Conservation (phyloP, 2,888 invertebrate genomes). For the Liodrosophila aerea region DNA sequence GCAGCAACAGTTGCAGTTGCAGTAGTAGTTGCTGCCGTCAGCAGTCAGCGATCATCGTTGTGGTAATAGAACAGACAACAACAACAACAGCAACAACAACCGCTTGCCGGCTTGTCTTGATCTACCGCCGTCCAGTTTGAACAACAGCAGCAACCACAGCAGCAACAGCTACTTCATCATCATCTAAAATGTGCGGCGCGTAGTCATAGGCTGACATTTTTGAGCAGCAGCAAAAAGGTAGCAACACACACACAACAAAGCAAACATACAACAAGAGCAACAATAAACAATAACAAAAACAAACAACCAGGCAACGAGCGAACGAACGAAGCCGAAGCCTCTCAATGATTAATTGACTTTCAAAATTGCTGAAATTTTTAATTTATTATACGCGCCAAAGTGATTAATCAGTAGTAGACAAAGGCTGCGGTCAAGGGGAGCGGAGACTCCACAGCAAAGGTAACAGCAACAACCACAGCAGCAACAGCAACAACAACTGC, state of each 20-base stretch:
- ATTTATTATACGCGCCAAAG: slow-evolving; percentile 82
- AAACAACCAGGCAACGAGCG: slow-evolving; percentile 39
- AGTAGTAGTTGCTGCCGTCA: slow-evolving; percentile 18
- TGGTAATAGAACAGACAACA: slow-evolving; percentile 35
- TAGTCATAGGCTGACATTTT: slow-evolving; percentile 73
- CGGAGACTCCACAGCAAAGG: background rate
- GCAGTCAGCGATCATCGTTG: slow-evolving; percentile 37
- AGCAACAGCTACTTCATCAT: slow-evolving; percentile 70
- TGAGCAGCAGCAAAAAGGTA: slow-evolving; percentile 64
- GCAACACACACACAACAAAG: slow-evolving; percentile 39
- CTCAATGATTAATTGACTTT: slow-evolving; percentile 82
- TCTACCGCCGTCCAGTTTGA: slow-evolving; percentile 48
- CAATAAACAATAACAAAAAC: slow-evolving; percentile 40
- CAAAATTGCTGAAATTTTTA: slow-evolving; percentile 83
- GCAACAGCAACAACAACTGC: slow-evolving; percentile 10
- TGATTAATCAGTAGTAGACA: slow-evolving; percentile 81
- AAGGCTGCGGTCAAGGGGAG: slow-evolving; percentile 34
- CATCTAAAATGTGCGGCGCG: slow-evolving; percentile 69
- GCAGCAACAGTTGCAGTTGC: slow-evolving; percentile 2
- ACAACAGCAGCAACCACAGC: slow-evolving; percentile 15
- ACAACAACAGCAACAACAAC: slow-evolving; percentile 11
- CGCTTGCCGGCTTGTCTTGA: slow-evolving; percentile 54
- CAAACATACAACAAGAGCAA: slow-evolving; percentile 25
- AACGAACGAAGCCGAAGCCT: slow-evolving; percentile 54
- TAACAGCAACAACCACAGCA: background rate